Base-by-base conservation (phyloP, 2,888 invertebrate genomes). In the Sphaerophoria taeniata region DNA sequence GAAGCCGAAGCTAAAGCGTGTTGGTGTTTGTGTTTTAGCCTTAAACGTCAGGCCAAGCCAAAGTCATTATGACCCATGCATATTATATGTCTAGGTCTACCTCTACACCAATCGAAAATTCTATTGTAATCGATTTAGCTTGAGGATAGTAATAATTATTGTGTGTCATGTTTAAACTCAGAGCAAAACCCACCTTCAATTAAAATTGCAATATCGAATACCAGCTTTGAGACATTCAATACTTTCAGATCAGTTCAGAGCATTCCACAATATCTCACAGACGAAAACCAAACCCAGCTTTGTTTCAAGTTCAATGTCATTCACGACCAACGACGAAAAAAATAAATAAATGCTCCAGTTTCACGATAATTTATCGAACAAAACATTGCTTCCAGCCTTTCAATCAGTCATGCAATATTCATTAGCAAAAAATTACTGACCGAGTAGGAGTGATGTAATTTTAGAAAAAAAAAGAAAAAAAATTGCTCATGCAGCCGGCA, bases 241-340 rank as follows among this genome's bases (percentile, higher is more conserved):
- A 24, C 24, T 39, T 6, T n/a, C n/a, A n/a, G n/a, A n/a, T n/a
- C n/a, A n/a, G n/a, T n/a, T n/a, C n/a, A n/a, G n/a, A n/a, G n/a
- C n/a, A n/a, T n/a, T n/a, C n/a, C n/a, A 39, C 7, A 7, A 9
- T 39, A 4, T 58, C 34, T 34, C 14, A 14, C 11, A 58, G 12
- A 58, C 14, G 11, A 14, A 34, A 39, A 12, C 39, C 16, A 5
- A 60, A 39, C 6, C 4, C 9, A 39, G 12, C 39, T 58, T 58
- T 58, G 39, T 7, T 60, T 60, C 60, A 60, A 60, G 60, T 60
- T 60, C 60, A 60, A 60, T 60, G 60, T 60, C 43, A 43, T 24
- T 43, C 4, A 60, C 11, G 43, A 24, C 43, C 12, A 11, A 39
- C 2, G 11, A 12, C 16, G 16, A 49, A 31, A 7, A 7, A 4